Evolutionary conservation across 2,797 vertebrate genomes (phyloP), one percentile per base, ranked within the genome.

Genomic region (Xenops minutus): DNA sequence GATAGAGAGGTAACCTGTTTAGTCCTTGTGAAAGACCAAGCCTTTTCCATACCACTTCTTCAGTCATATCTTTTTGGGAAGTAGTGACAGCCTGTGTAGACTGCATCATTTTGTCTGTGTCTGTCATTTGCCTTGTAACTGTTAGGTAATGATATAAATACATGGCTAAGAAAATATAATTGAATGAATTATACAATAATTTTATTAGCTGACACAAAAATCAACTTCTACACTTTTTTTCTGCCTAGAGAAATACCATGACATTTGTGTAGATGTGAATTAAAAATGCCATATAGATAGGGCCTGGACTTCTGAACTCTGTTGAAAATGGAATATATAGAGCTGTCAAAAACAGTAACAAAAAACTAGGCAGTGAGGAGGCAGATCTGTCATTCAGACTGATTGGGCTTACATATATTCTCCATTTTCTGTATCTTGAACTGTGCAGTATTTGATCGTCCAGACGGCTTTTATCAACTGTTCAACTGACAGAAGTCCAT

Each of bases 361-460:
- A 77, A 92, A 78, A 86, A 37, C 39, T 59, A 89, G 63, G 75
- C 90, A 95, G 89, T 74, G 72, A 77, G 46, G 81, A 89, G 59
- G 67, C 88, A 89, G 73, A 96, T 95, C 92, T 96, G 95, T 95
- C 95, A 95, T 92, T 96, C 95, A 94, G 91, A 77, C 85, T 95
- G 95, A 92, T 88, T 91, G 15, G 75, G 56, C 83, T 94, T 94
- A 94, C 81, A 89, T 75, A 89, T 75, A 74, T 92, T 88, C 84
- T 58, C 81, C 24, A 64, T 71, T 96, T 89, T 85, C 78, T 89
- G 34, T 91, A 54, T 78, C 72, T 77, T 95, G 90, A 80, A 69
- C 87, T 85, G 37, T 74, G 75, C 72, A 74, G 68, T 75, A 91
- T 85, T 96, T 95, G 94, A 88, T 96, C 2, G 19, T 89, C 80